These are phyloP conservation scores for Cheilosia pagana DNA, from an alignment of 2,888 invertebrate species.

Conservation along the genomic window DNA sequence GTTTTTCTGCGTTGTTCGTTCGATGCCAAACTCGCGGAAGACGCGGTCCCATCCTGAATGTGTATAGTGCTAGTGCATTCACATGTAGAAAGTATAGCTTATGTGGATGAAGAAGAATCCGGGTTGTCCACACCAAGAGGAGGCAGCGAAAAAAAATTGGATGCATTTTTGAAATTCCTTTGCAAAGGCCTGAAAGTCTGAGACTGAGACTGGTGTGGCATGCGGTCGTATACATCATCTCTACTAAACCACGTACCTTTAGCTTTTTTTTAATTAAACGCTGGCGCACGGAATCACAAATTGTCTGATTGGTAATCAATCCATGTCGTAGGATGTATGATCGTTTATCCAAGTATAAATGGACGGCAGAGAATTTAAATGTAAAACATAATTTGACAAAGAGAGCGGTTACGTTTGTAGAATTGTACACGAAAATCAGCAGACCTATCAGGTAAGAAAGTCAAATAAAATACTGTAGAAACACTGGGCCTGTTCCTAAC, in stretches of 20 bases:
- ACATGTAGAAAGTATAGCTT: not conserved
- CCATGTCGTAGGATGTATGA: constrained; percentile 27
- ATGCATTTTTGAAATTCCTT: not conserved
- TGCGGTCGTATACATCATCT: too few species aligned
- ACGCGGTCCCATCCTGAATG: not conserved
- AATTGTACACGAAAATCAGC: too few species aligned
- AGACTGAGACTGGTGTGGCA: not conserved
- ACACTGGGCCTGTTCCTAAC: too few species aligned
- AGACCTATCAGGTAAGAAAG: too few species aligned
- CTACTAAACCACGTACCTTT: not conserved
- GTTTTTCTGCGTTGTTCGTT: not conserved
- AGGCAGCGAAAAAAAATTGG: not conserved
- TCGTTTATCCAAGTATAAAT: not conserved
- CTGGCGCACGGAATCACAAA: constrained; percentile 20
- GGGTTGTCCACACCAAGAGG: not conserved
- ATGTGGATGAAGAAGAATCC: not conserved
- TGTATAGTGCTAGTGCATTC: too few species aligned
- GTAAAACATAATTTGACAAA: not conserved
- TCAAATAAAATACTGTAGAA: too few species aligned
- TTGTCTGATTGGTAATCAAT: constrained; percentile 35
- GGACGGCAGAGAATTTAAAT: not conserved
- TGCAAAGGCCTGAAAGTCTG: not conserved
- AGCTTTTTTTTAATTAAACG: constrained; percentile 13
- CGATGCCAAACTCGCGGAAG: not conserved
- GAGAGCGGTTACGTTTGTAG: too few species aligned